A percentile compares a stretch with the other conserved stretches of the same genome.
phyloP scores from a whole-genome alignment of 1,140 invertebrate species.

The Euschistus heros region DNA sequence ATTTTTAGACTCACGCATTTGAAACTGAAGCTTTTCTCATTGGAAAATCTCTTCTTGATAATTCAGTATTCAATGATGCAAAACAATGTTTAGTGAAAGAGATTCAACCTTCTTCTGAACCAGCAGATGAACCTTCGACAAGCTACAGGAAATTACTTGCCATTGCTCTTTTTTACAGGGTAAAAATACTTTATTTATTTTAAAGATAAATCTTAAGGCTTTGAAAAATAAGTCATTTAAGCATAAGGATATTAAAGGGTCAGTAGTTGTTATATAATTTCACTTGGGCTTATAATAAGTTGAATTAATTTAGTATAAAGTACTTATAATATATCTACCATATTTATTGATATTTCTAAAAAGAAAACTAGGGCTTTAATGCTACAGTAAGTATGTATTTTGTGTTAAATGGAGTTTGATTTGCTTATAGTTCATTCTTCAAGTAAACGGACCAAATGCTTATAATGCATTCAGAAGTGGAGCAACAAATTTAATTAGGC shows the following conservation, averaged over 20 bases:
- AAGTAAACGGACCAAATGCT: slow-evolving; percentile 3
- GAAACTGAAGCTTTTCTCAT: slow-evolving; percentile 52
- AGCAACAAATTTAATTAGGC: slow-evolving; percentile 36
- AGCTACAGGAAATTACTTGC: slow-evolving; percentile 54
- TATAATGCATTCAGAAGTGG: slow-evolving; percentile 23
- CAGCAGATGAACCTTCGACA: slow-evolving; percentile 47
- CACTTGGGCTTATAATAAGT: too few species aligned
- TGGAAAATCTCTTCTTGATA: slow-evolving; percentile 43
- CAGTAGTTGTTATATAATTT: too few species aligned
- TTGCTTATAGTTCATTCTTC: slow-evolving; percentile 32
- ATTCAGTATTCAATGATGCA: slow-evolving; percentile 43
- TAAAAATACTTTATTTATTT: background rate
- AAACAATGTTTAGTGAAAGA: slow-evolving; percentile 46
- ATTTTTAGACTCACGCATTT: slow-evolving; percentile 46
- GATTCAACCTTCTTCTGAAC: slow-evolving; percentile 41
- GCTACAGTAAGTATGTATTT: too few species aligned
- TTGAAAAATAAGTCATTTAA: too few species aligned
- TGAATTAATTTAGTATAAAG: too few species aligned
- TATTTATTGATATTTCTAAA: too few species aligned
- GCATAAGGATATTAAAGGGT: too few species aligned
- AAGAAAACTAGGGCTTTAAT: too few species aligned
- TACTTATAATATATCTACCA: too few species aligned
- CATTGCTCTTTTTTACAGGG: slow-evolving; percentile 53
- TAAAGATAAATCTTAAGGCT: too few species aligned
- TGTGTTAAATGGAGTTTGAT: background rate